These are phyloP conservation scores for Pteromalus puparum DNA, from an alignment of 1,140 invertebrate genomes.

Conservation along the genomic window DNA sequence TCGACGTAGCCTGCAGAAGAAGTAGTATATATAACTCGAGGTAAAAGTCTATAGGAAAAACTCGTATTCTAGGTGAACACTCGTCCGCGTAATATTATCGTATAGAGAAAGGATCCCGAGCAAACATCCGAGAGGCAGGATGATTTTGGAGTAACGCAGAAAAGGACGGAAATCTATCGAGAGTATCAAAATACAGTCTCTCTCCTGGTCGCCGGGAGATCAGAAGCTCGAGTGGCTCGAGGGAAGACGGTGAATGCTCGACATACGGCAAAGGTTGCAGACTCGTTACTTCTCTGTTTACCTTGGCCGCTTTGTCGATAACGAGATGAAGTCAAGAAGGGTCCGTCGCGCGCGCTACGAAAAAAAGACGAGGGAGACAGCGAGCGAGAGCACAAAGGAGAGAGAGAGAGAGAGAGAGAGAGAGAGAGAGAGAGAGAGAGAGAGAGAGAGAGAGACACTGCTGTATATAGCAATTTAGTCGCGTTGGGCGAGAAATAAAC, in stretches of 20 bases:
- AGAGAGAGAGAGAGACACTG: not conserved
- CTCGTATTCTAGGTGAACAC: too few species aligned
- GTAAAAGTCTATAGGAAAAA: too few species aligned
- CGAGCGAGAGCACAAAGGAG: not conserved
- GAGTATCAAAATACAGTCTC: slow-evolving; percentile 30
- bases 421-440: not conserved
- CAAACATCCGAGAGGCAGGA: not conserved
- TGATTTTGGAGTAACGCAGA: slow-evolving; percentile 8
- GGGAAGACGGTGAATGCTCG: slow-evolving; percentile 26
- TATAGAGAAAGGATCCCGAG: not conserved
- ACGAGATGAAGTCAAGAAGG: slow-evolving; percentile 51
- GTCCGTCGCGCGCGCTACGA: not conserved
- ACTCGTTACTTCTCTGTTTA: slow-evolving; percentile 55
- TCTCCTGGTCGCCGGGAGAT: not conserved
- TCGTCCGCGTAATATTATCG: not conserved
- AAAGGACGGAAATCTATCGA: not conserved
- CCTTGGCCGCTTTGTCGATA: slow-evolving; percentile 38
- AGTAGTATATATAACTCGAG: too few species aligned
- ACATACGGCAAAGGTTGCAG: slow-evolving; percentile 8
- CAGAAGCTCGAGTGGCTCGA: slow-evolving; percentile 22
- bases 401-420: not conserved
- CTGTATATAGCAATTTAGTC: not conserved
- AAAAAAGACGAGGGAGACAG: not conserved
- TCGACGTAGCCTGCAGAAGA: too few species aligned
- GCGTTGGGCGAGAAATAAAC: too few species aligned